Base-by-base conservation (phyloP, 2,888 invertebrate genomes). In the Drosophila ustulata region DNA sequence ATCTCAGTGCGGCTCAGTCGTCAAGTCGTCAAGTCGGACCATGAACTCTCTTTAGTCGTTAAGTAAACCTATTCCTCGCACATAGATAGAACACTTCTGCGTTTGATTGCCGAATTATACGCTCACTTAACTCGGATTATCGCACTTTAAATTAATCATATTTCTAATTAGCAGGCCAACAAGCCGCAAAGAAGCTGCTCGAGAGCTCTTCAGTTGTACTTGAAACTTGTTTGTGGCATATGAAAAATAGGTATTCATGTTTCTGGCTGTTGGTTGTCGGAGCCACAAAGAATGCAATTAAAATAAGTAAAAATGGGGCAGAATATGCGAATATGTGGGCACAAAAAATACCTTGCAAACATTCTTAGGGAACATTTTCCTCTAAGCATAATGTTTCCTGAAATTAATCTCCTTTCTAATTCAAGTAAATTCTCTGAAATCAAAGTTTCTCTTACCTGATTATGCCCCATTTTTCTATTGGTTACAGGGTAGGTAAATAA, bases 241-340 rank as follows among this genome's bases (percentile, higher is more conserved):
- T 34, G 34, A 41, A 65, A 51, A 28, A 47, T 58, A 43, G 67
- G 3, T 13, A 18, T 63, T 43, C 23, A 56, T 46, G 49, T 71
- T 76, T 23, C 46, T 52, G 53, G n/a, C 28, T 45, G 28, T 51
- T 52, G 53, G n/a, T 34, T 45, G 28, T 13, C 26, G 18, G 18
- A 41, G 25, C 64, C 53, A 18, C 55, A 43, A 50, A 66, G 47
- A 74, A 64, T 78, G 70, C 79, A 76, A 76, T 76, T 74, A 74
- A 74, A 41, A 68, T 47, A 37, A 28, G 26, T 9, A 39, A 43
- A 13, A 23, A 43, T 11, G 8, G 8, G 3, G 4, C 2, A 34
- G 0, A 1, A 18, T 18, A 18, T 18, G 18, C 18, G 32, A 26
- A 13, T 18, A 18, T 26, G 45, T 5, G n/a, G 6, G 5, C 8